Percentiles rank a stretch among this genome's conserved stretches.
phyloP scores from a whole-genome alignment of 2,888 invertebrate species.

The Rotaria macrura region DNA sequence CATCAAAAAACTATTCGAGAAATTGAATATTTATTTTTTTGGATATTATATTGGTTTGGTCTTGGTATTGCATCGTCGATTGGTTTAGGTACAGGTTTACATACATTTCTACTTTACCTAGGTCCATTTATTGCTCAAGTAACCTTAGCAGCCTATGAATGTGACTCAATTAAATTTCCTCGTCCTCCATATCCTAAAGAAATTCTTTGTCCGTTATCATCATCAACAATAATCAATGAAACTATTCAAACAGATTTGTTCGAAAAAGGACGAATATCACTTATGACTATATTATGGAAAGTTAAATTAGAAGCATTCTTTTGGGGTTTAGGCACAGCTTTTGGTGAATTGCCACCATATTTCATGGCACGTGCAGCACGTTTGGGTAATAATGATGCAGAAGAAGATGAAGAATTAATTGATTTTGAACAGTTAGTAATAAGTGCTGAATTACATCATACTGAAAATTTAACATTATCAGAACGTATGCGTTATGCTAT shows the following conservation, averaged over 20 bases:
- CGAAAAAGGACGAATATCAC: neutral
- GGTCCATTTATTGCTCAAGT: constrained; percentile 99
- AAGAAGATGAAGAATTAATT: constrained; percentile 53
- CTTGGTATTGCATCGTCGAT: constrained; percentile 91
- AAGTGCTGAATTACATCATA: constrained; percentile 17
- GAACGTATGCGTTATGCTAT: constrained; percentile 24
- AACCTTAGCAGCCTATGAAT: constrained; percentile 93
- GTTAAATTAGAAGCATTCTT: constrained; percentile 32
- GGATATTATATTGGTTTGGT: constrained; percentile 81
- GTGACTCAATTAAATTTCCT: constrained; percentile 83
- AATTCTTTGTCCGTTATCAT: constrained; percentile 37
- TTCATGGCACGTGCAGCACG: constrained; percentile 88
- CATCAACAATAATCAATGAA: neutral
- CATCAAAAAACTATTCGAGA: constrained; percentile 10
- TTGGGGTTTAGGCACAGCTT: constrained; percentile 66
- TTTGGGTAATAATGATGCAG: constrained; percentile 51
- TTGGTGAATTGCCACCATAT: constrained; percentile 97
- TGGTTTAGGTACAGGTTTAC: constrained; percentile 90
- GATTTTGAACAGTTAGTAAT: constrained; percentile 53
- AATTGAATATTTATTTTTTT: constrained; percentile 47
- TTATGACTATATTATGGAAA: constrained; percentile 33
- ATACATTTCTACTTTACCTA: constrained; percentile 92
- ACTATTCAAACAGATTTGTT: neutral
- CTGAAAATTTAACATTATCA: constrained; percentile 21
- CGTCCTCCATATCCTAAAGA: constrained; percentile 88